These are phyloP conservation scores for Drosophila orosa DNA, from an alignment of 1,140 invertebrate species.

Conservation along the genomic window DNA sequence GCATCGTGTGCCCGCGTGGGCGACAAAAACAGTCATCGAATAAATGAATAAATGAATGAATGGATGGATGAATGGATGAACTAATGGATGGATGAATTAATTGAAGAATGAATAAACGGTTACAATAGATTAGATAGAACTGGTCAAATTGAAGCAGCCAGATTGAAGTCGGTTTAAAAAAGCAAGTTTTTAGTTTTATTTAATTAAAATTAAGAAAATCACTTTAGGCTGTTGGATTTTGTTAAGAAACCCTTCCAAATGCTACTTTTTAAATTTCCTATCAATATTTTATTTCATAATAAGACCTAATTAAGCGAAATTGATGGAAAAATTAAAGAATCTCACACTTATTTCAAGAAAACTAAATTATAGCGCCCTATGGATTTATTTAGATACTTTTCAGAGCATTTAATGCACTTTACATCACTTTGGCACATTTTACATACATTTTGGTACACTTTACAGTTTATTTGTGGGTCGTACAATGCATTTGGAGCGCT, in stretches of 20 bases:
- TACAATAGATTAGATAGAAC: conserved; percentile 9
- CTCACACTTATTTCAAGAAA: too few relatives aligned
- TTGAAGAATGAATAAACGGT: conserved; percentile 2
- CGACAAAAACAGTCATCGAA: conserved; percentile 32
- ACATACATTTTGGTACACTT: background rate
- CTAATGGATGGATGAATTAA: conserved; percentile 10
- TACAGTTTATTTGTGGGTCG: background rate
- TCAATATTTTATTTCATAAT: too few relatives aligned
- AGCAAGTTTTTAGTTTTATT: conserved; percentile 4
- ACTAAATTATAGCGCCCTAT: too few relatives aligned
- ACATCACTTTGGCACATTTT: background rate
- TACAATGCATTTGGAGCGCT: background rate
- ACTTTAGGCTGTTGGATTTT: background rate
- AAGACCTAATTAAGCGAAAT: too few relatives aligned
- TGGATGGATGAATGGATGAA: conserved; percentile 7
- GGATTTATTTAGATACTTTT: too few relatives aligned
- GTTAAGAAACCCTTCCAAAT: too few relatives aligned
- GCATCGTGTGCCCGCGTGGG: conserved; percentile 27
- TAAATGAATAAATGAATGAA: conserved; percentile 23
- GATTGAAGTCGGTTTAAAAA: conserved; percentile 9
- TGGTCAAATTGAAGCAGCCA: background rate
- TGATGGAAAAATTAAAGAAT: too few relatives aligned
- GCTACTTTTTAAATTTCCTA: too few relatives aligned
- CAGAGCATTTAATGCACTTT: background rate
- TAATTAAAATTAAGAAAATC: background rate